A percentile compares a stretch with the other conserved stretches of the same genome.
phyloP scores from a whole-genome alignment of 2,888 invertebrate genomes.

The Protula sp. region DNA sequence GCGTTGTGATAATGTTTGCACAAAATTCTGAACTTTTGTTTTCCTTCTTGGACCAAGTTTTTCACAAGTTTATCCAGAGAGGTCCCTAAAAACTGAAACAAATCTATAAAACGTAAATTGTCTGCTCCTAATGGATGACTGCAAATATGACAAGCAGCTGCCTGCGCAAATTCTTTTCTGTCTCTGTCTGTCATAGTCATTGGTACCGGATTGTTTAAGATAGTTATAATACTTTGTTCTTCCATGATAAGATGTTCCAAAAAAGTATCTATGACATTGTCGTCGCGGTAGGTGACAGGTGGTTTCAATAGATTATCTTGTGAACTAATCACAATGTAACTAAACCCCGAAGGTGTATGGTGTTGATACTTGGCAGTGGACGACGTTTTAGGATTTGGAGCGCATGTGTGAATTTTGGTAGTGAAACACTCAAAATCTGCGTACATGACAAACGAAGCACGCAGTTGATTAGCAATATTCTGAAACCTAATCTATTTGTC shows the following conservation, averaged over 20 bases:
- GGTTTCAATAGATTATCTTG: not conserved
- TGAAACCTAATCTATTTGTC: no score
- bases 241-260: not conserved
- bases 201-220: not conserved
- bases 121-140: not conserved
- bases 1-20: no score
- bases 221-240: not conserved
- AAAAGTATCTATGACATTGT: constrained; percentile 5
- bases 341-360: no score
- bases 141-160: not conserved
- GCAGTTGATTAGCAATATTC: not conserved
- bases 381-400: not conserved
- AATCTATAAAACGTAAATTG: not conserved
- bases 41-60: no score
- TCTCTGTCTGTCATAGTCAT: not conserved
- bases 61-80: not conserved
- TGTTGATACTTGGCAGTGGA: no score
- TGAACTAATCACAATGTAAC: no score
- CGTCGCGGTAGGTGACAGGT: constrained; percentile 13
- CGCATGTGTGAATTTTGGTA: not conserved
- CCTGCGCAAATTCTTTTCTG: not conserved
- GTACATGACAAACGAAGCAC: no score
- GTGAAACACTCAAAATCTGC: constrained; percentile 4
- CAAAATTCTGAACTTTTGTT: no score
- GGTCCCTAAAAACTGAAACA: not conserved